Percentiles rank a stretch among this genome's conserved stretches.
Evolutionary conservation across 2,113 vertebrate species (phyloP).

Genomic region (Bettongia penicillata): DNA sequence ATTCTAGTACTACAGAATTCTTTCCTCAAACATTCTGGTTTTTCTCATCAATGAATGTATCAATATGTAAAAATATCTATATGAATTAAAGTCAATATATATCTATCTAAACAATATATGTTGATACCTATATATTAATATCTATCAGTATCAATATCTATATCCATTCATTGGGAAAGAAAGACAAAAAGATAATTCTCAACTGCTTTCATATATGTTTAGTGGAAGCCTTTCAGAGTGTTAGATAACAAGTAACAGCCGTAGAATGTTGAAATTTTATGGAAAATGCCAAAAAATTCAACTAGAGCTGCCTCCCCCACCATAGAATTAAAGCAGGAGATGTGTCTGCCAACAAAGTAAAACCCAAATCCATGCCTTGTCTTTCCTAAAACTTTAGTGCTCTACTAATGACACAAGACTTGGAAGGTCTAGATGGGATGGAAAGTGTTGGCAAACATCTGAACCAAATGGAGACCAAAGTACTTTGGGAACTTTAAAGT

Average conservation of each 20-base stretch:
- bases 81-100: background rate
- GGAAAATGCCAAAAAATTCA: conserved; percentile 10
- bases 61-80: background rate
- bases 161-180: conserved; percentile 1
- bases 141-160: background rate
- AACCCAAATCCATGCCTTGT: conserved; percentile 15
- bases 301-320: conserved; percentile 20
- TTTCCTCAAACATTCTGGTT: background rate
- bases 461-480: no score
- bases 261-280: conserved; percentile 37
- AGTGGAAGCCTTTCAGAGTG: conserved; percentile 21
- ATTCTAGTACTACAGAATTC: conserved; percentile 16
- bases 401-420: conserved; percentile 44
- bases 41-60: background rate
- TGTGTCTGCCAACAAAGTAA: conserved; percentile 9
- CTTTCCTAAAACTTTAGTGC: conserved; percentile 14
- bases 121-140: background rate
- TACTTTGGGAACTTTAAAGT: no score
- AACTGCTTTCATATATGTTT: background rate
- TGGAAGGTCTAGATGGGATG: background rate
- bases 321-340: conserved; percentile 22
- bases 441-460: background rate
- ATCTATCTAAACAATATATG: background rate
- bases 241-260: conserved; percentile 17
- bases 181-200: background rate